Evolutionary conservation across 2,888 invertebrate genomes (phyloP).

Genomic region (Eucera pruinosa): DNA sequence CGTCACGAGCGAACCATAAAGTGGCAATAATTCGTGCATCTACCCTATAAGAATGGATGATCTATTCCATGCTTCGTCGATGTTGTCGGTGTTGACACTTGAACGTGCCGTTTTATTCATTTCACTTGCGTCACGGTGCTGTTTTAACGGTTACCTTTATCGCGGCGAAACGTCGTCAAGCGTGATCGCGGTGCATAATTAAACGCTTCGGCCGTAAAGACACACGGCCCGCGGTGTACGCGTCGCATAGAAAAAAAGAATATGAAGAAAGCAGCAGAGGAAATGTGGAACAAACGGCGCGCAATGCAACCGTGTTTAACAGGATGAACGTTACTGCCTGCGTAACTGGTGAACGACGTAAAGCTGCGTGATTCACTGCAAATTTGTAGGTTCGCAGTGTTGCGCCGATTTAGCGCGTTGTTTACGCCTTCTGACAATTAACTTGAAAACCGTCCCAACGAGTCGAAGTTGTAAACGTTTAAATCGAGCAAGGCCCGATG

Average conservation of each 20-base stretch:
- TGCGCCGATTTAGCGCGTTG: neutral
- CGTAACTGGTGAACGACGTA: constrained; percentile 4
- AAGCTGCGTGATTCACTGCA: constrained; percentile 13
- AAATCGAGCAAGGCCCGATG: no score
- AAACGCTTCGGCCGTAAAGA: neutral
- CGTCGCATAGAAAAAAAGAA: neutral
- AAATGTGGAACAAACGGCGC: neutral
- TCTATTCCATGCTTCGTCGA: no score
- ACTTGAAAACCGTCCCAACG: neutral
- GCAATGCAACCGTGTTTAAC: neutral
- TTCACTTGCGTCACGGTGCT: neutral
- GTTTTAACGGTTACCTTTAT: neutral
- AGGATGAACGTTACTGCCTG: constrained; percentile 29
- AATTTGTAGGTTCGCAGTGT: neutral
- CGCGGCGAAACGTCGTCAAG: neutral
- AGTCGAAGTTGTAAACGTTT: neutral
- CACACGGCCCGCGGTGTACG: neutral
- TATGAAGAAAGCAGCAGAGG: neutral
- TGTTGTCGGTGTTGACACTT: no score
- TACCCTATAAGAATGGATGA: no score
- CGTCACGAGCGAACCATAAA: no score
- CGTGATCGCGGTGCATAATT: neutral
- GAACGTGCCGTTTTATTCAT: no score
- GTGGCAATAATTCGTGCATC: no score
- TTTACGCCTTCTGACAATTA: neutral